These are phyloP conservation scores for Blennius ocellaris DNA, from an alignment of 2,113 vertebrate genomes.

Conservation along the genomic window DNA sequence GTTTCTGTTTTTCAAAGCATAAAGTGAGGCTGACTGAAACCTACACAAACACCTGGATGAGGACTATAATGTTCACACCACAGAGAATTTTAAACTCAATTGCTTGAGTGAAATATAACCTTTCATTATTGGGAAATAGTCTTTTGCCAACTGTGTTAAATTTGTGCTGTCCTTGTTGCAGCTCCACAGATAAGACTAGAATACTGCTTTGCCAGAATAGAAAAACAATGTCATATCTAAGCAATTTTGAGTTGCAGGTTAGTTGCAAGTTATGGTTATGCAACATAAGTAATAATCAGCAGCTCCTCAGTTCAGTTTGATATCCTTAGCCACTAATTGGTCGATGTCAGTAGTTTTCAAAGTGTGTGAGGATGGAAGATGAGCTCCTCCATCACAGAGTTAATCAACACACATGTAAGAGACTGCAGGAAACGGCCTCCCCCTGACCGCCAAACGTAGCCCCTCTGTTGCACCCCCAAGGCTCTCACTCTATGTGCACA, in stretches of 20 bases:
- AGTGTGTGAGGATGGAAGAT: too few species aligned
- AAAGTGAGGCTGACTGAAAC: slow-evolving; percentile 1
- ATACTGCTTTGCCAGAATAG: slow-evolving; percentile 82
- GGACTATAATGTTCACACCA: slow-evolving; percentile 65
- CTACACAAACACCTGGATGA: too few species aligned
- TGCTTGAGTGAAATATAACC: slow-evolving; percentile 77
- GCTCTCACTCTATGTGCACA: background rate
- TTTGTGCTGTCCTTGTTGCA: slow-evolving; percentile 84
- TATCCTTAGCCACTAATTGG: too few species aligned
- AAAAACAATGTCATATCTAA: slow-evolving; percentile 80
- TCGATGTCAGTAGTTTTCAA: too few species aligned
- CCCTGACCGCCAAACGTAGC: too few species aligned
- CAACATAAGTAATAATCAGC: too few species aligned
- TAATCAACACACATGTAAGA: too few species aligned
- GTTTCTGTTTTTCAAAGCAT: background rate
- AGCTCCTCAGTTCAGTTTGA: too few species aligned
- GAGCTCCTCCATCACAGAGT: too few species aligned
- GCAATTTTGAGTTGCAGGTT: slow-evolving; percentile 82
- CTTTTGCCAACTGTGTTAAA: slow-evolving; percentile 81
- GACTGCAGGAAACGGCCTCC: too few species aligned
- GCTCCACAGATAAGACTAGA: slow-evolving; percentile 84
- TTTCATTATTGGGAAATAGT: slow-evolving; percentile 81
- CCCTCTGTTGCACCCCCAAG: too few species aligned
- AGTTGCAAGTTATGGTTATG: too few species aligned
- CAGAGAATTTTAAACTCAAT: slow-evolving; percentile 66